phyloP scores from a whole-genome alignment of 2,888 invertebrate species.

The Campoplex nolae region DNA sequence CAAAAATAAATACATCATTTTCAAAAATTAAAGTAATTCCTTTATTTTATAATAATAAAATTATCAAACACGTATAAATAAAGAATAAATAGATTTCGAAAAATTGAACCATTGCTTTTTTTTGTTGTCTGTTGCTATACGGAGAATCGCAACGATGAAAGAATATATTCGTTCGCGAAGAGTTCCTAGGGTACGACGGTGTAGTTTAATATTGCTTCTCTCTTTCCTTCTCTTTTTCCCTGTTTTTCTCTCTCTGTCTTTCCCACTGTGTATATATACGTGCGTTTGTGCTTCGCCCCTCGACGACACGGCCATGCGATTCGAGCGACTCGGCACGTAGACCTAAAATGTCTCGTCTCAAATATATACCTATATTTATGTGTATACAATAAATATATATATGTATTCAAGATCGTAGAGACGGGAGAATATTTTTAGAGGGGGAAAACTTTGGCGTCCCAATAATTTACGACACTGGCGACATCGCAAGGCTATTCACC shows the following conservation, averaged over 20 bases:
- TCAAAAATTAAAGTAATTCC: too few relatives aligned
- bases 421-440: slow-evolving; percentile 6
- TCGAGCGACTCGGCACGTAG: slow-evolving; percentile 75
- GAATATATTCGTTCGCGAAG: slow-evolving; percentile 34
- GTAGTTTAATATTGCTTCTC: slow-evolving; percentile 19
- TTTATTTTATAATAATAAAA: too few relatives aligned
- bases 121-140: slow-evolving; percentile 40
- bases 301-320: slow-evolving; percentile 73
- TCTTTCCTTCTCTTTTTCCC: neutral
- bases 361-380: neutral
- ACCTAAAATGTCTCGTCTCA: slow-evolving; percentile 61
- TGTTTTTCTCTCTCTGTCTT: neutral
- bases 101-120: neutral
- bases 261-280: neutral
- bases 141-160: slow-evolving; percentile 18
- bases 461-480: slow-evolving; percentile 24
- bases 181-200: slow-evolving; percentile 21
- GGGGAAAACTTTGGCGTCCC: slow-evolving; percentile 11
- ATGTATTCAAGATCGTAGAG: neutral
- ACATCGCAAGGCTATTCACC: slow-evolving; percentile 23
- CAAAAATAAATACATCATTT: too few relatives aligned
- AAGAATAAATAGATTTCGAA: too few relatives aligned
- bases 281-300: slow-evolving; percentile 51
- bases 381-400: neutral
- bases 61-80: too few relatives aligned